Evolutionary conservation across 2,797 vertebrate genomes (phyloP).

Genomic region (Fundulus diaphanus): DNA sequence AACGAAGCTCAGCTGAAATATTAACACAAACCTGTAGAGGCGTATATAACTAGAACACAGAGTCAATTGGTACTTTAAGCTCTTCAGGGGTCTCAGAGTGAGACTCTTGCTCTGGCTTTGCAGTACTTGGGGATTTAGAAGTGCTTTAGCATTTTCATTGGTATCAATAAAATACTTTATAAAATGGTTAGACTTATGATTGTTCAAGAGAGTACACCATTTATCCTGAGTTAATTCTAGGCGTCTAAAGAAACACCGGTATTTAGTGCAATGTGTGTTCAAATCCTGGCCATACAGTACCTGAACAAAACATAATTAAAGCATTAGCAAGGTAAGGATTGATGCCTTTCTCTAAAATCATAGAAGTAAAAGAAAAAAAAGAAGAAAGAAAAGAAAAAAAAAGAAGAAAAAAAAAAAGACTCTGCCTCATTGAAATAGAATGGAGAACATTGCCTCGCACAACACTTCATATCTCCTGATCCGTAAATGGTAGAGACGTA

Average conservation of each 20-base stretch:
- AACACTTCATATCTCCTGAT: no score
- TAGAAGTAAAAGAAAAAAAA: no score
- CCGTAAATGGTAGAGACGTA: no score
- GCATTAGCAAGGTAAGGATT: neutral
- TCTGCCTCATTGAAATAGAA: no score
- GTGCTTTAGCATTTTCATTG: constrained; percentile 52
- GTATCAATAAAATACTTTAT: constrained; percentile 38
- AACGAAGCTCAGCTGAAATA: constrained; percentile 8
- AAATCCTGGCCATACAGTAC: neutral
- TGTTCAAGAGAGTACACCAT: constrained; percentile 19
- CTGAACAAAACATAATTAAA: neutral
- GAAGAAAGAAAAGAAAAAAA: no score
- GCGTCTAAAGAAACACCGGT: neutral
- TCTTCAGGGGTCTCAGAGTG: constrained; percentile 10
- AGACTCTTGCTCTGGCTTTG: constrained; percentile 27
- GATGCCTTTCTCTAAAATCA: neutral
- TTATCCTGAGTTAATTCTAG: constrained; percentile 20
- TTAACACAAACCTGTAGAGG: neutral
- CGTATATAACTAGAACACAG: neutral
- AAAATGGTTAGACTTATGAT: constrained; percentile 31
- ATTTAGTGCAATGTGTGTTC: neutral
- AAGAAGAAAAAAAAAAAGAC: no score
- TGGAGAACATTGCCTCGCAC: no score
- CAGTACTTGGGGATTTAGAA: constrained; percentile 58
- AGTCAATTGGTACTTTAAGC: constrained; percentile 9